Evolutionary conservation across 2,888 invertebrate species (phyloP), one percentile per base, ranked within the genome.

Genomic region (Heliconius aoede): DNA sequence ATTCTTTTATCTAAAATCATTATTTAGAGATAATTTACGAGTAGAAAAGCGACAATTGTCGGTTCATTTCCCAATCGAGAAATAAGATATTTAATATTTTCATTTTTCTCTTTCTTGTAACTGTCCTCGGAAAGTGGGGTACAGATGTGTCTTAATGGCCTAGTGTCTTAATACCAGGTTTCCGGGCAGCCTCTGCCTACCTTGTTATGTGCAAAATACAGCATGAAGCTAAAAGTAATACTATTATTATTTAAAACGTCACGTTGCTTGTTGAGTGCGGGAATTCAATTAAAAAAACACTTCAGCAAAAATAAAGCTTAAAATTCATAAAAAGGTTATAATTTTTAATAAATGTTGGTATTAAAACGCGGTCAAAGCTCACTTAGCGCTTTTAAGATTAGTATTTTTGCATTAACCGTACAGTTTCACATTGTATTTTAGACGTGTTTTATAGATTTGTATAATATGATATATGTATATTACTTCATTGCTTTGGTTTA

Each of bases 341-440:
- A 55, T 55, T 55, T 55, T 8, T n/a, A 36, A 40, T 24, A 65
- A 65, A 24, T 18, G 0, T 40, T 65, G 36, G 8, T 24, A 65
- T 40, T 40, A 40, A 65, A 65, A 65, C 8, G 65, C 26, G 65
- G 36, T 40, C 24, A 11, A n/a, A 65, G 65, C 65, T 65, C 65
- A 65, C 40, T 65, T 65, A 24, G 36, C 15, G 65, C 40, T 65
- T 36, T 65, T 65, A 40, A 65, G 24, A 24, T 65, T 40, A 65
- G 36, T 65, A 65, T 65, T 40, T 65, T 65, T 18, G n/a, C n/a
- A 15, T 24, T 1, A 65, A 65, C 65, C 24, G n/a, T n/a, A n/a
- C n/a, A n/a, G 1, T 62, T 30, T 62, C 15, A 62, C 26, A 15
- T 15, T 15, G 15, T 60, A 60, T 55, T n/a, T 9, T 55, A 55